A percentile compares a stretch with the other conserved stretches of the same genome.
Evolutionary conservation across 2,888 invertebrate species (phyloP).

Genomic region (Pseudococcus jackbeardsleyi): DNA sequence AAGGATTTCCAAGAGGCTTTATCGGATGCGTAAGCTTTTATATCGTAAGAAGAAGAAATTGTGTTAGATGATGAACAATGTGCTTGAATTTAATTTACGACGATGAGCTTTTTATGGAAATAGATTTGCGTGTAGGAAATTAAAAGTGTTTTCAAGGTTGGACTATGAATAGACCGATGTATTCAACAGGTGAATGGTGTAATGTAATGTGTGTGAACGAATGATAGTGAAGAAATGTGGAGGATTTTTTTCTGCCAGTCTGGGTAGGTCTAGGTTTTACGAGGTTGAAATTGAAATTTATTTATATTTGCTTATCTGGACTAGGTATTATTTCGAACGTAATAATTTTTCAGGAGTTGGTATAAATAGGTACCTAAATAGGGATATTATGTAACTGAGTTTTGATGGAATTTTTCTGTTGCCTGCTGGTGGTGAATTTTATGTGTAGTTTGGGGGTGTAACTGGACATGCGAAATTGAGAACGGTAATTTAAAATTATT

Average conservation of each 20-base stretch:
- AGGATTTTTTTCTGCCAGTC: too few species aligned
- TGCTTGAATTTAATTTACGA: background rate
- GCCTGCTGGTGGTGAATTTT: too few species aligned
- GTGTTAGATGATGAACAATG: background rate
- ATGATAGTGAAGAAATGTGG: background rate
- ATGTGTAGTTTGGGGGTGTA: too few species aligned
- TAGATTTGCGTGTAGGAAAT: slow-evolving; percentile 18
- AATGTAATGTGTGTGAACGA: background rate
- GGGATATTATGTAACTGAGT: background rate
- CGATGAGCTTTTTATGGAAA: slow-evolving; percentile 33
- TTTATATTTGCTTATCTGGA: background rate
- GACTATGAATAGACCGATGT: background rate
- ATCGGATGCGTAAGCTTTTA: background rate
- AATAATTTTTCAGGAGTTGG: background rate
- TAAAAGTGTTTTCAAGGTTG: slow-evolving; percentile 21
- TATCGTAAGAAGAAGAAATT: too few species aligned
- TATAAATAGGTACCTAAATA: background rate
- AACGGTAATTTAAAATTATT: too few species aligned
- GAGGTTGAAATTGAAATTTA: too few species aligned
- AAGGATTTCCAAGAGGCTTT: background rate
- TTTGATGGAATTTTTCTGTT: background rate
- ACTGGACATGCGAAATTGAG: too few species aligned
- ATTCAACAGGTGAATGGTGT: slow-evolving; percentile 26
- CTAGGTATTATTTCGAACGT: background rate
- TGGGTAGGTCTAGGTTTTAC: too few species aligned